Evolutionary conservation across 2,113 vertebrate species (phyloP).

Genomic region (Ranitomeya imitator): DNA sequence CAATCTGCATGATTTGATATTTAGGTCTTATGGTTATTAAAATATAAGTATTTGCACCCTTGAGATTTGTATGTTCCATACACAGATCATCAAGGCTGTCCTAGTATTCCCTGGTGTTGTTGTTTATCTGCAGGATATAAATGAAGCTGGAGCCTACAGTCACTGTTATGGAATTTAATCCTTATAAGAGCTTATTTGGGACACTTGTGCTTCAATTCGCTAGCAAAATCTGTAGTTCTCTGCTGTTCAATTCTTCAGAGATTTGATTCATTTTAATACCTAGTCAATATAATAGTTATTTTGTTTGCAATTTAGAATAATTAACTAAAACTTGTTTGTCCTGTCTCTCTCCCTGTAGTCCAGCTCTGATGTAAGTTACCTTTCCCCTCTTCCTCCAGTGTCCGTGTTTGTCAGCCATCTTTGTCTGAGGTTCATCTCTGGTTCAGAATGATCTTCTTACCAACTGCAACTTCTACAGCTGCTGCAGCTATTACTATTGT

Average conservation of each 20-base stretch:
- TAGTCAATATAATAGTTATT: no score
- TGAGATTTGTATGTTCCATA: not conserved
- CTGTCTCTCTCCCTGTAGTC: no score
- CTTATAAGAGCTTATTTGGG: slow-evolving; percentile 24
- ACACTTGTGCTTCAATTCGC: slow-evolving; percentile 40
- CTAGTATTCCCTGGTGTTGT: slow-evolving; percentile 13
- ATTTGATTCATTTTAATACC: slow-evolving; percentile 28
- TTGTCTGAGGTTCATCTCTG: no score
- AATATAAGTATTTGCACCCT: not conserved
- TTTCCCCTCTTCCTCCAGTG: no score
- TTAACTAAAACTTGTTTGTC: slow-evolving; percentile 3
- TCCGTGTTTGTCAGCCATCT: no score
- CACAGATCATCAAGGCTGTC: not conserved
- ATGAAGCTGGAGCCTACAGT: slow-evolving; percentile 5
- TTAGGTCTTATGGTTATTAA: slow-evolving; percentile 7
- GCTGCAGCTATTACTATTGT: no score
- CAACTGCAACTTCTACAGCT: no score
- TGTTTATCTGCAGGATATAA: slow-evolving; percentile 18
- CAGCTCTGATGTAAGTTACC: no score
- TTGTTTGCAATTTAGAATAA: not conserved
- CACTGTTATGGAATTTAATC: not conserved
- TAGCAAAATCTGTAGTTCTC: slow-evolving; percentile 4
- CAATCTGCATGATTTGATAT: slow-evolving; percentile 10
- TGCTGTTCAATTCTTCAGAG: slow-evolving; percentile 5
- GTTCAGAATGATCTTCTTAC: no score